Base-by-base conservation (phyloP, 2,888 invertebrate genomes). In the Pyrocoelia pectoralis region DNA sequence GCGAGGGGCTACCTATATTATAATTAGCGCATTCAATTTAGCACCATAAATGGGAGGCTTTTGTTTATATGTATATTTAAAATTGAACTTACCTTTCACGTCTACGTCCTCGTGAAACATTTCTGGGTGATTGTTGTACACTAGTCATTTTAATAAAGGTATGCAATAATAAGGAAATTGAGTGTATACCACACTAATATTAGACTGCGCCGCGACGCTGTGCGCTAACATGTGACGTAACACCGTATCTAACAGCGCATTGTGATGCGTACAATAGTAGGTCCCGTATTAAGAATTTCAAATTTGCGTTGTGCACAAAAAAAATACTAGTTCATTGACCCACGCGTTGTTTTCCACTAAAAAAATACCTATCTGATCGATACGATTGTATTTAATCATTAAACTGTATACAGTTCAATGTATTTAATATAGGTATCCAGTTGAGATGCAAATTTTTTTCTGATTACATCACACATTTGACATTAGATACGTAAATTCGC, bases 51-150 rank as follows among this genome's bases (percentile, higher is more conserved):
- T n/a, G n/a, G n/a, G n/a, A n/a, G n/a, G n/a, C n/a, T n/a, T n/a
- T n/a, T n/a, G n/a, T n/a, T n/a, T n/a, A n/a, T n/a, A n/a, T 48
- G 12, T 9, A 46, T 9, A 17, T 2, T n/a, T 17, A 10, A 14
- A 43, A 43, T 17, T 48, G 1, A 19, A 48, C 70, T 65, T 65
- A 69, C 69, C 73, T 70, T 49, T 68, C 67, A 52, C 74, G 74
- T 17, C 69, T 70, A 65, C 74, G 75, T 64, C 75, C 74, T 49
- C 69, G 69, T 38, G 70, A 66, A 9, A 72, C 66, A 56, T 67
- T 73, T 68, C 72, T 73, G 10, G 66, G 63, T 13, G 72, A 67
- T 56, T 73, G 70, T 57, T 73, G 70, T 29, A 76, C 71, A 60
- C 73, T 73, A 51, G 76, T 74, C 75, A 75, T 75, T 59, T 66